These are phyloP conservation scores for Papilio glaucus DNA, from an alignment of 1,140 invertebrate species.

Conservation along the genomic window DNA sequence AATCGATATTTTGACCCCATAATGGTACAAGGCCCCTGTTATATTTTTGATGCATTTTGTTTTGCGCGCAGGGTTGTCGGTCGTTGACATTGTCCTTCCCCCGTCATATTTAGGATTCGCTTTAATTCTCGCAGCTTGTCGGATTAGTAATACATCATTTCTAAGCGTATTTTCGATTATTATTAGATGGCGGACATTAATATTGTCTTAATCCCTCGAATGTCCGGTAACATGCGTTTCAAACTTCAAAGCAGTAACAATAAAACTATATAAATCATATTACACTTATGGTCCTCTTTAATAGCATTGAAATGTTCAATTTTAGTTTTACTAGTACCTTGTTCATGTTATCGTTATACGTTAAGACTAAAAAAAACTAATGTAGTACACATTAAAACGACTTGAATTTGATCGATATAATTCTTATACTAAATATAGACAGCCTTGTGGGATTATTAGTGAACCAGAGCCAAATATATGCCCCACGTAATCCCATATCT, in stretches of 20 bases:
- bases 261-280: too few species aligned
- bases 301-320: too few species aligned
- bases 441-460: background rate
- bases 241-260: background rate
- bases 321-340: too few species aligned
- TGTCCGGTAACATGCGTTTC: slow-evolving; percentile 20
- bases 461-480: slow-evolving; percentile 3
- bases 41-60: slow-evolving; percentile 62
- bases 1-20: slow-evolving; percentile 67
- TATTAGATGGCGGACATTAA: slow-evolving; percentile 32
- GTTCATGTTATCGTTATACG: too few species aligned
- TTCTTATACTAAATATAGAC: background rate
- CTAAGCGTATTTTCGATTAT: slow-evolving; percentile 60
- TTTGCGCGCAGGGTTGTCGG: slow-evolving; percentile 68
- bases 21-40: slow-evolving; percentile 73
- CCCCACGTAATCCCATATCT: slow-evolving; percentile 8
- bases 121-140: slow-evolving; percentile 63
- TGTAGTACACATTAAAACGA: background rate
- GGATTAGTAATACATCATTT: slow-evolving; percentile 70
- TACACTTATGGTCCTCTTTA: too few species aligned
- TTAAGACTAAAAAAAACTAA: background rate
- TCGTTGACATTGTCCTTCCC: slow-evolving; percentile 79
- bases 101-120: slow-evolving; percentile 70
- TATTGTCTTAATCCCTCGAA: slow-evolving; percentile 42
- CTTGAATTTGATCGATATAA: background rate